These are phyloP conservation scores for Pangasius djambal DNA, from an alignment of 2,797 vertebrate species.

Conservation along the genomic window DNA sequence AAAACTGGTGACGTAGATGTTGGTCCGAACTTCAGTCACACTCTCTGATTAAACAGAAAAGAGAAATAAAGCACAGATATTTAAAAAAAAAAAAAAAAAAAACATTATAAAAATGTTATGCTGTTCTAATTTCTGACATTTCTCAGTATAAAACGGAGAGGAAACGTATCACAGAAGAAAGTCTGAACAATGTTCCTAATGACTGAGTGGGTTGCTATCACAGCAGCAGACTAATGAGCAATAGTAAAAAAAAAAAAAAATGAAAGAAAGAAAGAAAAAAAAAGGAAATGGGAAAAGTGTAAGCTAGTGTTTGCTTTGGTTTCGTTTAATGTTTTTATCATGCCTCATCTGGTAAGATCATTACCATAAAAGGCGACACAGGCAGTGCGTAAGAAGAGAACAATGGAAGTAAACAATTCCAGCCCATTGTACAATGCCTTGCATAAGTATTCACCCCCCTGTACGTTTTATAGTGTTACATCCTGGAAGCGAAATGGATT, in stretches of 20 bases:
- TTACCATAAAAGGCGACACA: constrained; percentile 45
- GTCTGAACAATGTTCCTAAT: constrained; percentile 63
- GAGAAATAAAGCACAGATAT: neutral
- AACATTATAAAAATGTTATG: neutral
- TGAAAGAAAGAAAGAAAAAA: neutral
- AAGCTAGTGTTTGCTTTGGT: constrained; percentile 30
- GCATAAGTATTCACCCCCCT: neutral
- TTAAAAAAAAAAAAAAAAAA: neutral
- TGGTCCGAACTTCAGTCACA: constrained; percentile 96
- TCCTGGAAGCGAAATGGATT: neutral
- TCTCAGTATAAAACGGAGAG: neutral
- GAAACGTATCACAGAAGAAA: constrained; percentile 24
- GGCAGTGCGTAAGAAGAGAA: constrained; percentile 26
- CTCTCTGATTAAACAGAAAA: constrained; percentile 78
- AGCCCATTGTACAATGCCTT: neutral
- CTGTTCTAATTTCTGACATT: constrained; percentile 18
- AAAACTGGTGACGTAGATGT: constrained; percentile 98
- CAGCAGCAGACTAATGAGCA: constrained; percentile 41
- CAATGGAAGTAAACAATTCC: constrained; percentile 22
- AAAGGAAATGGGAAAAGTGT: constrained; percentile 26
- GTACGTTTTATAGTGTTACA: neutral
- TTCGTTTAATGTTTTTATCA: constrained; percentile 41
- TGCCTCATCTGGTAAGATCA: constrained; percentile 41
- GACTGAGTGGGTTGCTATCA: constrained; percentile 47
- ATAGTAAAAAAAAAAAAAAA: neutral